Percentiles rank a stretch among this genome's conserved stretches.
Conservation (phyloP, 2,888 invertebrate genomes). For the Sinohyriopsis cumingii region DNA sequence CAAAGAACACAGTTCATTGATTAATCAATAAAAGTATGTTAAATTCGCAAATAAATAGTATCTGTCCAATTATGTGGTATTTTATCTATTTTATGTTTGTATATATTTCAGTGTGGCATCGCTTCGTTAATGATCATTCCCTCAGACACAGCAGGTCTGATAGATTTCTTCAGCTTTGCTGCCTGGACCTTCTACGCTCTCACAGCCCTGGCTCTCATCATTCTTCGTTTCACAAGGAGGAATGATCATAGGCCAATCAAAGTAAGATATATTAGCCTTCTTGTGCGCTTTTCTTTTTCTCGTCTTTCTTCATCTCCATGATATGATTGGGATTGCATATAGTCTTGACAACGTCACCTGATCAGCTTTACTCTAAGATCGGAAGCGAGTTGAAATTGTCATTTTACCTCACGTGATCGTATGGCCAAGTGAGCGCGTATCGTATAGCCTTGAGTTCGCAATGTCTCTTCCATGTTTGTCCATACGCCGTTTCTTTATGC, state of each 20-base stretch:
- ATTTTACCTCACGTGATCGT: too few species aligned
- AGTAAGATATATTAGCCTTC: slow-evolving; percentile 73
- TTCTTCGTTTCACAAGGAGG: slow-evolving; percentile 87
- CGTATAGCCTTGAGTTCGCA: too few species aligned
- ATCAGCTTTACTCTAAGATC: too few species aligned
- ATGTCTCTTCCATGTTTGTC: too few species aligned
- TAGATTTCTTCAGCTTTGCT: slow-evolving; percentile 97
- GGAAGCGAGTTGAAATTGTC: too few species aligned
- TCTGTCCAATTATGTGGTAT: background rate
- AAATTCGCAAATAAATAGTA: background rate
- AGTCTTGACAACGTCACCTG: too few species aligned
- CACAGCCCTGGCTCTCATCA: slow-evolving; percentile 92
- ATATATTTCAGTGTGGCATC: slow-evolving; percentile 75
- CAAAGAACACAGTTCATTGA: too few species aligned
- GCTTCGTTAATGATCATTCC: slow-evolving; percentile 93
- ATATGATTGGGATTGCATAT: too few species aligned
- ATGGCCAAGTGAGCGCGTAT: too few species aligned
- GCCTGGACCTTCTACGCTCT: slow-evolving; percentile 98
- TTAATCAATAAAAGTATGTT: too few species aligned
- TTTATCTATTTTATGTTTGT: background rate
- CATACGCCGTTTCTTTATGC: too few species aligned
- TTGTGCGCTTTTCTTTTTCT: background rate
- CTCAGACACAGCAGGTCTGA: slow-evolving; percentile 92
- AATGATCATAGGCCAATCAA: slow-evolving; percentile 94
- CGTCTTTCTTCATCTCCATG: background rate